Base-by-base conservation (phyloP, 2,888 invertebrate genomes). In the Lepidochrysops patricia region DNA sequence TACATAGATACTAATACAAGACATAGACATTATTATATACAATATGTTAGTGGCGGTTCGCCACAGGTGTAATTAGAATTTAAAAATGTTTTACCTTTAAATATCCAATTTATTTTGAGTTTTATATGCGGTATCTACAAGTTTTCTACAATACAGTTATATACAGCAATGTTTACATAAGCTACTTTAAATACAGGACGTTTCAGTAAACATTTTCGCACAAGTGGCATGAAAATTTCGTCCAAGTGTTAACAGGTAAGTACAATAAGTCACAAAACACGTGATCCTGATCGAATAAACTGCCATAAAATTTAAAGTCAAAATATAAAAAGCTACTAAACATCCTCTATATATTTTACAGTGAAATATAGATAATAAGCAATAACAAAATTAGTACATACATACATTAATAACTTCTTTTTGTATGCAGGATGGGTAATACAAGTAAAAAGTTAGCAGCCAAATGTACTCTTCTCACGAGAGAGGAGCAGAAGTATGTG, bases 371-470 rank as follows among this genome's bases (percentile, higher is more conserved):
- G n/a, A n/a, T n/a, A n/a, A n/a, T n/a, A n/a, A n/a, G n/a, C n/a
- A n/a, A n/a, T n/a, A n/a, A n/a, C n/a, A n/a, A n/a, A n/a, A n/a
- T n/a, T n/a, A n/a, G n/a, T n/a, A n/a, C n/a, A n/a, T n/a, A n/a
- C n/a, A n/a, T n/a, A 4, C 7, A 23, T 49, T 49, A 19, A 52
- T 27, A 52, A 26, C 4, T 26, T 19, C 19, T 4, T 48, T 19
- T 48, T 48, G 2, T 57, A 13, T 57, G 27, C 65, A 87, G 84
- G 67, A 91, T 91, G 91, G 91, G 91, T 60, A 93, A 92, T 75
- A 91, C 91, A 64, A 92, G 92, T 70, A 92, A 92, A 74, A 92
- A 92, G 73, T 72, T 92, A 62, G 92, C 92, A 19, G 92, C 92
- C 56, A 92, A 92, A 79, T 92, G 92, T 77, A 90, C 92, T 5